Evolutionary conservation across 2,797 vertebrate genomes (phyloP), one percentile per base, ranked within the genome.

Genomic region (Harpagifer antarcticus): DNA sequence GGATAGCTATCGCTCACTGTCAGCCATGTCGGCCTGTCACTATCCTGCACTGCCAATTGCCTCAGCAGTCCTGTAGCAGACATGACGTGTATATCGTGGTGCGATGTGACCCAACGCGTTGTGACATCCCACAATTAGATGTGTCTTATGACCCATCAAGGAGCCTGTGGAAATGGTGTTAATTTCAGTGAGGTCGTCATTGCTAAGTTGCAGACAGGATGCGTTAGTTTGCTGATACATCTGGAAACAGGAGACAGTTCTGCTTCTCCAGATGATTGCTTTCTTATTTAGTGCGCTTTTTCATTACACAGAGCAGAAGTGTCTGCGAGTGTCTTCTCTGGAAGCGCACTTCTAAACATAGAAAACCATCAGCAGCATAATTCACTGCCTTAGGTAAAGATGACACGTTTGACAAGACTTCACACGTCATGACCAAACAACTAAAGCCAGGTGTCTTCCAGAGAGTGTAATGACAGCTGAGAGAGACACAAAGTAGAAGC

Each of bases 1-100:
- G 94, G 93, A 95, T 60, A 91, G 95, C 93, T 95, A 94, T 94
- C 92, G 93, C 94, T 96, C 94, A 95, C 95, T 95, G 95, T 95
- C 95, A 96, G 89, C 88, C 94, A 69, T 93, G 95, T 94, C 78
- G 91, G 93, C 91, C 91, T 93, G 94, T 95, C 95, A 96, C 92
- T 81, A 92, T 81, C 89, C 91, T 84, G 88, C 92, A 89, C 93
- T 83, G 90, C 86, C 91, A 89, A 90, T 76, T 86, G 92, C 92
- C 86, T 88, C 88, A 85, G 91, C 90, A 79, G 84, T 5, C 88
- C 92, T 87, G 88, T 86, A 94, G 86, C 86, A 90, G 90, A 94
- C 91, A 76, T 90, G 92, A 96, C 94, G 88, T 88, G 90, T 88
- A 84, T 93, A 92, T 95, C 93, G 89, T 90, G 65, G 91, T 72